A percentile compares a stretch with the other conserved stretches of the same genome.
These are phyloP conservation scores for Pteropus alecto DNA, from an alignment of 2,113 vertebrate genomes.

Conservation along the genomic window DNA sequence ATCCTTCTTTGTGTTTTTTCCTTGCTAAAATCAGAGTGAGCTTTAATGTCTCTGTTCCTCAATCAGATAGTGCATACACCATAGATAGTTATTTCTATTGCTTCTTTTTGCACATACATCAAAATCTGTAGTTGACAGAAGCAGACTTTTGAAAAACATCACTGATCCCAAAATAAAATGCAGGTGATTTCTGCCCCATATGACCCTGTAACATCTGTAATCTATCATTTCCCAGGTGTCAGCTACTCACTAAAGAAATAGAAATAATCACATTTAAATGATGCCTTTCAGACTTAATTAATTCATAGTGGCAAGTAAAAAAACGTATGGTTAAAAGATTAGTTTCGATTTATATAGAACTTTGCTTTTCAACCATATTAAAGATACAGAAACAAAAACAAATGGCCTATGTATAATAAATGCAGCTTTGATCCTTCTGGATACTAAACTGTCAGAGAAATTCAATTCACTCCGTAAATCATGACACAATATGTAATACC, in stretches of 20 bases:
- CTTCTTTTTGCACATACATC: not conserved
- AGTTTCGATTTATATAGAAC: constrained; percentile 31
- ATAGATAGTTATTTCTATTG: not conserved
- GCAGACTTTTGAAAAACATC: constrained; percentile 29
- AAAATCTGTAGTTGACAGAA: constrained; percentile 18
- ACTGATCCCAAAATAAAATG: constrained; percentile 24
- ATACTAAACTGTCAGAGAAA: constrained; percentile 18
- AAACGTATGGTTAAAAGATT: constrained; percentile 7
- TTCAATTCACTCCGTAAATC: constrained; percentile 12
- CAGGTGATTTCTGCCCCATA: not conserved
- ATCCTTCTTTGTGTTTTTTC: not conserved
- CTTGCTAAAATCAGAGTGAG: not conserved
- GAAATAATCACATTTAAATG: constrained; percentile 46
- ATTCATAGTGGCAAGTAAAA: constrained; percentile 40
- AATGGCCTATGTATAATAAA: constrained; percentile 38
- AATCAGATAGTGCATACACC: not conserved
- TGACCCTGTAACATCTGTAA: constrained; percentile 7
- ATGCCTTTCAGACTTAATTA: constrained; percentile 54
- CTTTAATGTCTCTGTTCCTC: not conserved
- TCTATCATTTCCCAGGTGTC: constrained; percentile 7
- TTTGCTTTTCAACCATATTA: not conserved
- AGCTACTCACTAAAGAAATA: not conserved
- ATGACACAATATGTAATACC: not conserved
- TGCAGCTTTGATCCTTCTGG: not conserved
- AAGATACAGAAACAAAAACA: constrained; percentile 50